Conservation (phyloP, 2,888 invertebrate species). For the Ceratothoa steindachneri region DNA sequence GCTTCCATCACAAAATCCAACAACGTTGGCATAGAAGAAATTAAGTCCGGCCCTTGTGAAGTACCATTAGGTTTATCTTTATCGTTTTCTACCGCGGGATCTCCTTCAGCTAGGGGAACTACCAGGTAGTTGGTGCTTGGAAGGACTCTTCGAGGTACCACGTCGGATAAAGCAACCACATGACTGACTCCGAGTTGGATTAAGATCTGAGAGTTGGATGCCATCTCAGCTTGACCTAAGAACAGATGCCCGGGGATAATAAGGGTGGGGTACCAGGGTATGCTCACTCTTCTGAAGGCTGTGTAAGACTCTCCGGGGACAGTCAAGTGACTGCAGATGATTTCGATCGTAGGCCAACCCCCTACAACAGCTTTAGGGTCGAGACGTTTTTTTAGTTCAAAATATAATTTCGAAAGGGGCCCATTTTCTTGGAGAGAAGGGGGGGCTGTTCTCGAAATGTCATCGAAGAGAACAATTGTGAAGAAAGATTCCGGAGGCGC, state of each 20-base stretch:
- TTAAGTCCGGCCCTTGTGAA: slow-evolving; percentile 35
- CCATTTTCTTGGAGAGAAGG: slow-evolving; percentile 30
- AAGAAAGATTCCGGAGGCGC: slow-evolving; percentile 48
- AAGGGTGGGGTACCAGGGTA: slow-evolving; percentile 51
- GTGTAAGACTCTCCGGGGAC: slow-evolving; percentile 24
- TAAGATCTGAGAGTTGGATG: slow-evolving; percentile 49
- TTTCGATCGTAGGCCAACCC: slow-evolving; percentile 35
- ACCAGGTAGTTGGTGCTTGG: slow-evolving; percentile 49
- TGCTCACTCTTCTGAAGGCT: slow-evolving; percentile 16
- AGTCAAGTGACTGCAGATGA: slow-evolving; percentile 37
- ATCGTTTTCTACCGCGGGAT: slow-evolving; percentile 46
- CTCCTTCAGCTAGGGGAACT: slow-evolving; percentile 48
- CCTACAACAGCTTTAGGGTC: slow-evolving; percentile 36
- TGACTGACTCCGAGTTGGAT: slow-evolving; percentile 50
- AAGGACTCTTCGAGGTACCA: slow-evolving; percentile 48
- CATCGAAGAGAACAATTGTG: slow-evolving; percentile 51
- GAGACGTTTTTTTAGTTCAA: slow-evolving; percentile 35
- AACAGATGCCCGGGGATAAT: slow-evolving; percentile 50
- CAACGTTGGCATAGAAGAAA: slow-evolving; percentile 44
- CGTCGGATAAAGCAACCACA: slow-evolving; percentile 50
- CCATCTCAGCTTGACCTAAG: slow-evolving; percentile 51
- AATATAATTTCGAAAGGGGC: slow-evolving; percentile 34
- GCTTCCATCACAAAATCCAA: slow-evolving; percentile 49
- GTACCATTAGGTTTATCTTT: neutral
- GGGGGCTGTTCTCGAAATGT: slow-evolving; percentile 28